A percentile compares a stretch with the other conserved stretches of the same genome.
Conservation (phyloP, 1,140 invertebrate genomes). For the Leucophenga varia region DNA sequence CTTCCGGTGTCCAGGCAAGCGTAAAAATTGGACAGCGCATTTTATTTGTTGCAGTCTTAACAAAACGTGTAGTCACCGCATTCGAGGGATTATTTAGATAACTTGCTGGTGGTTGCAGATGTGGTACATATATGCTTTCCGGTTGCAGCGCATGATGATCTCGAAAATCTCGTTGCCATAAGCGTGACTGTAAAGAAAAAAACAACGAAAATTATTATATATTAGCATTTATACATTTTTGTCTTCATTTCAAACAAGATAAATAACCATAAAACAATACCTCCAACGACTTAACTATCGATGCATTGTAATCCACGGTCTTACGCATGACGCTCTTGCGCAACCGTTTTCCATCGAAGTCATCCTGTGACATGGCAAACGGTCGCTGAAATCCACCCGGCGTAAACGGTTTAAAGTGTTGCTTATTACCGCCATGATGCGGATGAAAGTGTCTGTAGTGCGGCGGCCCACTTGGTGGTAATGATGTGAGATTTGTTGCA, state of each 20-base stretch:
- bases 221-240: not conserved
- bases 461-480: conserved; percentile 43
- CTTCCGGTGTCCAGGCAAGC: conserved; percentile 99
- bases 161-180: conserved; percentile 91
- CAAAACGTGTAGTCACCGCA: conserved; percentile 94
- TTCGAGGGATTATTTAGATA: conserved; percentile 95
- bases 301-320: conserved; percentile 98
- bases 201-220: not conserved
- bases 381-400: conserved; percentile 45
- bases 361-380: conserved; percentile 69
- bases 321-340: conserved; percentile 96
- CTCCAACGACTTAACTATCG: conserved; percentile 89
- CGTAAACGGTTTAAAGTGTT: conserved; percentile 51
- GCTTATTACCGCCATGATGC: conserved; percentile 43
- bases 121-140: conserved; percentile 86
- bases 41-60: conserved; percentile 99
- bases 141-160: conserved; percentile 86
- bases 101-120: conserved; percentile 83
- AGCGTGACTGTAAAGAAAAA: conserved; percentile 67
- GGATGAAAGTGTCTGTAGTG: conserved; percentile 45
- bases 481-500: conserved; percentile 41
- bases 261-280: conserved; percentile 49
- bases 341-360: conserved; percentile 94
- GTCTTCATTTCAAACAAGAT: not conserved
- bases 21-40: conserved; percentile 99